Evolutionary conservation across 2,113 vertebrate species (phyloP), one percentile per base, ranked within the genome.

Genomic region (Miniopterus natalensis): DNA sequence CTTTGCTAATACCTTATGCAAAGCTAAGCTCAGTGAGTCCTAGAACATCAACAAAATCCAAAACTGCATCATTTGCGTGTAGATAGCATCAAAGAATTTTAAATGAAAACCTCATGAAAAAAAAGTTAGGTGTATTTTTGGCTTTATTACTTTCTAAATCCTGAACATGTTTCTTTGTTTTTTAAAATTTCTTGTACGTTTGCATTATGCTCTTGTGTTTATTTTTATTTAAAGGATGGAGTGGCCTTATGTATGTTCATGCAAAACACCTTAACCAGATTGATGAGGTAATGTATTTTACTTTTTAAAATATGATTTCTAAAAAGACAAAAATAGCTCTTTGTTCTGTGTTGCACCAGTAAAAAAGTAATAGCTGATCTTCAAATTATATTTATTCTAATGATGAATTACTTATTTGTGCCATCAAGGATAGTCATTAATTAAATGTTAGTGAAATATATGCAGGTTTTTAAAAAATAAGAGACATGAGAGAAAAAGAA

Each of bases 241-340:
- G 98, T 99, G 98, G 98, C 99, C 97, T 99, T 99, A 98, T 99
- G 99, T 90, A 99, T 99, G 99, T 99, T 99, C 97, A 99, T 99
- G 99, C 99, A 99, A 98, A 99, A 98, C 95, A 98, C 98, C 92
- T 98, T 99, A 92, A 99, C 99, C 95, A 99, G 99, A 94, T 98
- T 99, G n/a, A 99, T 98, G 97, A 99, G 99, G 99, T 99, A 99
- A 96, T 94, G 8, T 88, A 78, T 95, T 84, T 97, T 96, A 92
- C 85, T 96, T 97, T 86, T 73, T 59, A 85, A 80, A 88, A 77
- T 78, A 77, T 3, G 4, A 77, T 91, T 86, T 80, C 12, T 94
- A 27, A 45, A 79, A 80, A 31, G 83, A 2, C n/a, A 27, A 84
- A 74, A 89, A 77, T 80, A 79, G 27, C 12, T 86, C 21, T 71